Evolutionary conservation across 2,113 vertebrate species (phyloP).

Genomic region (Phaethornis superciliosus): DNA sequence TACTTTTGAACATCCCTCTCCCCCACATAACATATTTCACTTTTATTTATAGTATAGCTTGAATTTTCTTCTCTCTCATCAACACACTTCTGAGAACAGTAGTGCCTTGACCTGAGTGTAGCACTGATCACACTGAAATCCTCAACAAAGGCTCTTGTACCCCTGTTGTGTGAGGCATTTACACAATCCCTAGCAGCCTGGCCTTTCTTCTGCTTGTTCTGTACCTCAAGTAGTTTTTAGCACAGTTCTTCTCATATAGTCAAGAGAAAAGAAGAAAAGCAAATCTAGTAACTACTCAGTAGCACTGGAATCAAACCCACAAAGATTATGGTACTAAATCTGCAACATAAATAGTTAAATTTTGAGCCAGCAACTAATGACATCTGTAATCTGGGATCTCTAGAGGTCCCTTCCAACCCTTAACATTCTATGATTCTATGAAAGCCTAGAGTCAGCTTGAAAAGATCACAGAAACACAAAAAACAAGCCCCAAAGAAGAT

Average conservation of each 20-base stretch:
- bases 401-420: too few relatives aligned
- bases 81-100: not conserved
- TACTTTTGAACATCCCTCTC: not conserved
- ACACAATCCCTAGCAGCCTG: rapidly evolving
- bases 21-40: not conserved
- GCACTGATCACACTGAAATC: too few relatives aligned
- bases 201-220: not conserved
- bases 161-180: not conserved
- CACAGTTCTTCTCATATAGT: not conserved
- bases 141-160: not conserved
- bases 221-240: not conserved
- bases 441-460: not conserved
- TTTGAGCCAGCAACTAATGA: not conserved
- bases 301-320: rapidly evolving
- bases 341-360: not conserved
- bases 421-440: too few relatives aligned
- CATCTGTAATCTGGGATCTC: not conserved
- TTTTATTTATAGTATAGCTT: not conserved
- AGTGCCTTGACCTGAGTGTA: not conserved
- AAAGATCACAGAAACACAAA: not conserved
- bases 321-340: not conserved
- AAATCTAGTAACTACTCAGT: not conserved
- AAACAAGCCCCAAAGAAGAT: not conserved
- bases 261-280: not conserved
- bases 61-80: not conserved